Conservation (phyloP, 2,888 invertebrate species). For the Drosophila lutescens region DNA sequence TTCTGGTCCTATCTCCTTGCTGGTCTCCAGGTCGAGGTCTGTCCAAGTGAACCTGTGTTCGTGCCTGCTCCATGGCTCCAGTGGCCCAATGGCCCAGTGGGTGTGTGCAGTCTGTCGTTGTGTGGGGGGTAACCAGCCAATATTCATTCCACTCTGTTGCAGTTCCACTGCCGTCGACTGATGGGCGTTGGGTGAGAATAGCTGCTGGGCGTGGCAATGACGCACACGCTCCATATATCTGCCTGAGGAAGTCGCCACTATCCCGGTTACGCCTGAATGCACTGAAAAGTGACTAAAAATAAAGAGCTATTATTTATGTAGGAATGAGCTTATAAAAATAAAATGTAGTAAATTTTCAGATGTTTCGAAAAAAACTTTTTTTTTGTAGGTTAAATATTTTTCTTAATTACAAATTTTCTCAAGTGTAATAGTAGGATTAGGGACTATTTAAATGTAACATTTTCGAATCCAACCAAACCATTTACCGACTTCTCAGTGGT, state of each 20-base stretch:
- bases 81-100: neutral
- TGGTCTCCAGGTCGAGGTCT: slow-evolving; percentile 48
- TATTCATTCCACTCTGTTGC: slow-evolving; percentile 68
- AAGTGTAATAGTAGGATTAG: neutral
- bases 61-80: slow-evolving; percentile 16
- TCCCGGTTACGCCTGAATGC: slow-evolving; percentile 20
- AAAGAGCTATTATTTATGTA: no score
- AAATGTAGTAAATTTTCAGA: no score
- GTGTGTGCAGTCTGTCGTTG: slow-evolving; percentile 18
- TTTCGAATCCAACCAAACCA: neutral
- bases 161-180: slow-evolving; percentile 35
- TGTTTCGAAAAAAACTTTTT: no score
- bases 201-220: slow-evolving; percentile 55
- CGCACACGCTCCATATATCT: slow-evolving; percentile 60
- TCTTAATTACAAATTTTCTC: neutral
- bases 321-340: no score
- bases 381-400: no score
- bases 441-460: neutral
- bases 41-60: slow-evolving; percentile 46
- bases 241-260: slow-evolving; percentile 59
- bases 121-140: slow-evolving; percentile 69
- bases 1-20: slow-evolving; percentile 58
- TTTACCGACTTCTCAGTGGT: neutral
- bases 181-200: slow-evolving; percentile 8
- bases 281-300: slow-evolving; percentile 1